These are phyloP conservation scores for Tineola bisselliella DNA, from an alignment of 2,888 invertebrate genomes.

Conservation along the genomic window DNA sequence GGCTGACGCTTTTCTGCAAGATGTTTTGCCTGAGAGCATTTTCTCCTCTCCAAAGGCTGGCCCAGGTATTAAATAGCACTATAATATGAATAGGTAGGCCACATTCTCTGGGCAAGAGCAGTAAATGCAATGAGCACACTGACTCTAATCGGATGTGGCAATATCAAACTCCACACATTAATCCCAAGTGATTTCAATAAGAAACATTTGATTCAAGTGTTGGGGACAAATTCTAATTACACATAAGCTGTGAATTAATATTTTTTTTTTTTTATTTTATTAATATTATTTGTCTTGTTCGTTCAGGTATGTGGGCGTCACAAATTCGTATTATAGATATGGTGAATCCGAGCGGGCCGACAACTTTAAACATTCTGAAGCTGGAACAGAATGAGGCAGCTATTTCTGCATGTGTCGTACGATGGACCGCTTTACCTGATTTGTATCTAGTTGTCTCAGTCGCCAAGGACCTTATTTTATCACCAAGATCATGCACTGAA, in stretches of 20 bases:
- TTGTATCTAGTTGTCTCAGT: slow-evolving; percentile 86
- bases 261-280: neutral
- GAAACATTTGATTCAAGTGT: slow-evolving; percentile 61
- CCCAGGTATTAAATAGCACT: slow-evolving; percentile 39
- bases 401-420: slow-evolving; percentile 84
- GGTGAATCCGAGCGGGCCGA: slow-evolving; percentile 69
- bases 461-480: slow-evolving; percentile 88
- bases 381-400: slow-evolving; percentile 98
- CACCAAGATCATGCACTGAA: slow-evolving; percentile 83
- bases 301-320: slow-evolving; percentile 92
- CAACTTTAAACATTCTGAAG: slow-evolving; percentile 79
- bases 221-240: slow-evolving; percentile 36
- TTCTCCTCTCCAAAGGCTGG: slow-evolving; percentile 98
- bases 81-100: slow-evolving; percentile 27
- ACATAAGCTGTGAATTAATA: too few relatives aligned
- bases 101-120: slow-evolving; percentile 66
- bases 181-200: slow-evolving; percentile 53
- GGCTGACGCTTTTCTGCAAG: slow-evolving; percentile 96
- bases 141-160: slow-evolving; percentile 63
- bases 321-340: slow-evolving; percentile 89
- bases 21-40: slow-evolving; percentile 90
- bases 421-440: slow-evolving; percentile 71
- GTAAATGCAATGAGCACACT: slow-evolving; percentile 38
- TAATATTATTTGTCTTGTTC: too few relatives aligned
- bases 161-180: slow-evolving; percentile 54